phyloP scores from a whole-genome alignment of 2,113 vertebrate species.

The Parus major region DNA sequence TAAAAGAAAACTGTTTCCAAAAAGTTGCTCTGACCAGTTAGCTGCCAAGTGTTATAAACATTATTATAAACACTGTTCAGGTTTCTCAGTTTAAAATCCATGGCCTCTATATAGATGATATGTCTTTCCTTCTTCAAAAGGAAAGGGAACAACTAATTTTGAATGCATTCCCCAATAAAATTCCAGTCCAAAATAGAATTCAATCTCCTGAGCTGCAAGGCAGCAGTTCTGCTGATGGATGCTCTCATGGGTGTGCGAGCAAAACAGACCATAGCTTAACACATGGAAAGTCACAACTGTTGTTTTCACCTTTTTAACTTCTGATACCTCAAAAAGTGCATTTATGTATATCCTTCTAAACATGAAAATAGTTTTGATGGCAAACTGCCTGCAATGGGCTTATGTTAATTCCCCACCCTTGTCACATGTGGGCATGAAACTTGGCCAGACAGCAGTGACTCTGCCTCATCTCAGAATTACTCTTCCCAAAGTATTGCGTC shows the following conservation, averaged over 20 bases:
- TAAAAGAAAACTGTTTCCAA: slow-evolving; percentile 36
- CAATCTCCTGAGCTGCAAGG: background rate
- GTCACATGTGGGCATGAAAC: background rate
- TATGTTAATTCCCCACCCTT: background rate
- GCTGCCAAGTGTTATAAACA: slow-evolving; percentile 32
- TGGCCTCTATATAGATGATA: background rate
- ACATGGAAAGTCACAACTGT: background rate
- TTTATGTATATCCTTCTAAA: background rate
- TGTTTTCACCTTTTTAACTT: background rate
- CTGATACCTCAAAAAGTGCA: background rate
- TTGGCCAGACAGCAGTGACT: background rate
- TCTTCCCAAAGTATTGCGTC: background rate
- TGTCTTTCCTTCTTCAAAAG: slow-evolving; percentile 3
- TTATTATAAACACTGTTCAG: slow-evolving; percentile 5
- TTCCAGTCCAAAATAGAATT: background rate
- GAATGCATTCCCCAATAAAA: background rate
- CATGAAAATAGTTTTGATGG: background rate
- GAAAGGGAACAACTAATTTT: background rate
- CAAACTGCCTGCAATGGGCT: background rate
- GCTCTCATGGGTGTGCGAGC: background rate
- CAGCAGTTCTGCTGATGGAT: background rate
- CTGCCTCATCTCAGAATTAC: background rate
- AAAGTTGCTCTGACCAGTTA: slow-evolving; percentile 15
- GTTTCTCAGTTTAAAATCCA: slow-evolving; percentile 25
- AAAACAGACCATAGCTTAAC: background rate